These are phyloP conservation scores for Myripristis murdjan DNA, from an alignment of 2,797 vertebrate species.

Conservation along the genomic window DNA sequence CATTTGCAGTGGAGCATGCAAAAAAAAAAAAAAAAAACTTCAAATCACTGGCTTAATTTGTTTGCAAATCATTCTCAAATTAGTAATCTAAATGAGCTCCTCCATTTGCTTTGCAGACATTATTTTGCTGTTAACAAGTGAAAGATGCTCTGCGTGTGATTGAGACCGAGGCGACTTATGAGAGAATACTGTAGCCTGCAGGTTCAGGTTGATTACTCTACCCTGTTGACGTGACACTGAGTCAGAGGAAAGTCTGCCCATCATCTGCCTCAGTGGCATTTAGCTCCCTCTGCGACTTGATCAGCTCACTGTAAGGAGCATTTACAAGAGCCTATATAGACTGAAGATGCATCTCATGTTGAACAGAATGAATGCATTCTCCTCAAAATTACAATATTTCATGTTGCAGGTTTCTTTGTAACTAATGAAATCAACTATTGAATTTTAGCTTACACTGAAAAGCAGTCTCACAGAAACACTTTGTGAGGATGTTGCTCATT, in stretches of 20 bases:
- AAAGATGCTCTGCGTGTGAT: constrained; percentile 41
- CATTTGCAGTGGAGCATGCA: constrained; percentile 7
- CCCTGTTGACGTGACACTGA: constrained; percentile 30
- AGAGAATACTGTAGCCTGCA: constrained; percentile 28
- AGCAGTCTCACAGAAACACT: too few relatives aligned
- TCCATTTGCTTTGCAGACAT: constrained; percentile 31
- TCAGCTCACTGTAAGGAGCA: not conserved
- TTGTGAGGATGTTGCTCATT: too few relatives aligned
- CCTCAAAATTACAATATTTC: too few relatives aligned
- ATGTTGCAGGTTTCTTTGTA: too few relatives aligned
- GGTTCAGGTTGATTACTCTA: constrained; percentile 18
- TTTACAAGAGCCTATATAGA: not conserved
- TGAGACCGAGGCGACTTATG: constrained; percentile 28
- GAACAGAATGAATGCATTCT: not conserved
- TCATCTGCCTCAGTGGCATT: constrained; percentile 25
- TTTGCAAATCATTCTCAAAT: not conserved
- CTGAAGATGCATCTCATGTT: not conserved
- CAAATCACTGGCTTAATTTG: constrained; percentile 1
- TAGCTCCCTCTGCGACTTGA: constrained; percentile 23
- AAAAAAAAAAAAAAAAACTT: constrained; percentile 39
- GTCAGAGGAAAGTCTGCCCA: constrained; percentile 9
- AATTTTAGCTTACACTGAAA: too few relatives aligned
- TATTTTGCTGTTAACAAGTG: constrained; percentile 29
- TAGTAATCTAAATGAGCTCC: constrained; percentile 3
- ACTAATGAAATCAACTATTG: too few relatives aligned